Percentiles rank a stretch among this genome's conserved stretches.
Evolutionary conservation across 2,113 vertebrate genomes (phyloP).

Genomic region (Morphnarchus princeps): DNA sequence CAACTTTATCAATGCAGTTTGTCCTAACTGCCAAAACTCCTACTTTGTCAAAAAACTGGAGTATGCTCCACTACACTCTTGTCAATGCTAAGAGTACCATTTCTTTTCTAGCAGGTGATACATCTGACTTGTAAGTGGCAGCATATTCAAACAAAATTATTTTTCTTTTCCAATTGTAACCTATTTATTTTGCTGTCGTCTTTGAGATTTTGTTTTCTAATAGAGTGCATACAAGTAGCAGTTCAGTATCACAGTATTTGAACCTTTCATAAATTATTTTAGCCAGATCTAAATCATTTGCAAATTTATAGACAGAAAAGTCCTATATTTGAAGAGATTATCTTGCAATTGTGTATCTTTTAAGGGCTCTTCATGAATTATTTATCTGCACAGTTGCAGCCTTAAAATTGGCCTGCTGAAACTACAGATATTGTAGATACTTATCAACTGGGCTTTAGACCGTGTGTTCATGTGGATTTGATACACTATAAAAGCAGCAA

Average conservation of each 20-base stretch:
- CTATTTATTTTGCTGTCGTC: not conserved
- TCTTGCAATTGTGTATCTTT: not conserved
- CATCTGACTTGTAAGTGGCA: not conserved
- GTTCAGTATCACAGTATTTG: conserved; percentile 29
- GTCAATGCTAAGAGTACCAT: not conserved
- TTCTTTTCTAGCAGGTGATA: not conserved
- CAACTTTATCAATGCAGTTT: not conserved
- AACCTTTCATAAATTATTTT: not conserved
- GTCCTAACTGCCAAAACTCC: not conserved
- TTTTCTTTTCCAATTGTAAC: not conserved
- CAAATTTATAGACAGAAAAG: not conserved
- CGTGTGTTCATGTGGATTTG: conserved; percentile 12
- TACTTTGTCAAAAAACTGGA: not conserved
- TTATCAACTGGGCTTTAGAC: not conserved
- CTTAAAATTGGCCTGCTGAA: not conserved
- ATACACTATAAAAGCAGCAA: conserved; percentile 43
- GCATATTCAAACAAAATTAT: not conserved
- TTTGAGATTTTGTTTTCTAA: not conserved
- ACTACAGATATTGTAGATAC: not conserved
- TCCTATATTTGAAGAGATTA: not conserved
- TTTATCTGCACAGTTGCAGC: not conserved
- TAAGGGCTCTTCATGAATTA: not conserved
- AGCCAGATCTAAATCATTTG: not conserved
- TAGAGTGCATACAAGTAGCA: not conserved
- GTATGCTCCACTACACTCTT: not conserved